Conservation (phyloP, 1,140 invertebrate species). For the Radopholus similis region DNA sequence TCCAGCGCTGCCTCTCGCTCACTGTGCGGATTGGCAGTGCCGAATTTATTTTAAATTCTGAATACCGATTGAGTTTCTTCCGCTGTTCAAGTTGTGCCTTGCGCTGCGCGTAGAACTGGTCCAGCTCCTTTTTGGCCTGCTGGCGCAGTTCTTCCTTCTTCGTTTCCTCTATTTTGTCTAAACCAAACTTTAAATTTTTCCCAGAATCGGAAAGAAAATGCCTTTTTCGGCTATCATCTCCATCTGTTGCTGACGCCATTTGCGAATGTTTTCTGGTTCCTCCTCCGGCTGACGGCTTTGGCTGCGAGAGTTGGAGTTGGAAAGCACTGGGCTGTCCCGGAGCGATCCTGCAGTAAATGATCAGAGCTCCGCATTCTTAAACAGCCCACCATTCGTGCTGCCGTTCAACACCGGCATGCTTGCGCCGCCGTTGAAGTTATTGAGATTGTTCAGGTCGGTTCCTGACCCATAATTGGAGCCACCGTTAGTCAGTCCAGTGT, state of each 20-base stretch:
- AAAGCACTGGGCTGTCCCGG: background rate
- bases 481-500: slow-evolving; percentile 11
- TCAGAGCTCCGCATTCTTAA: background rate
- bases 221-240: slow-evolving; percentile 41
- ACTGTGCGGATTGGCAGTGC: too few species aligned
- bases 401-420: background rate
- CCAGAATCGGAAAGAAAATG: background rate
- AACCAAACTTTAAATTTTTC: slow-evolving; percentile 18
- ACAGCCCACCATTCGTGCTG: background rate
- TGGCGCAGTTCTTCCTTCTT: slow-evolving; percentile 47
- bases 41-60: too few species aligned
- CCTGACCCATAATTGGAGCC: slow-evolving; percentile 32
- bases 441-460: slow-evolving; percentile 7
- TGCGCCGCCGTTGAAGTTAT: background rate
- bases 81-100: slow-evolving; percentile 31
- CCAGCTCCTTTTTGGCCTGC: slow-evolving; percentile 44
- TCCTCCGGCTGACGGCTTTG: slow-evolving; percentile 27
- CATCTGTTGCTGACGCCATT: slow-evolving; percentile 45
- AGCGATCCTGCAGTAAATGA: background rate
- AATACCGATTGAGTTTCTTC: slow-evolving; percentile 42
- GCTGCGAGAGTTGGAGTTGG: slow-evolving; percentile 18
- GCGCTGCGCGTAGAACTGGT: slow-evolving; percentile 44
- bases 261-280: slow-evolving; percentile 50
- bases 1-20: slow-evolving; percentile 30
- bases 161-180: slow-evolving; percentile 39